These are phyloP conservation scores for Cylindroiulus punctatus DNA, from an alignment of 2,888 invertebrate genomes.

Conservation along the genomic window DNA sequence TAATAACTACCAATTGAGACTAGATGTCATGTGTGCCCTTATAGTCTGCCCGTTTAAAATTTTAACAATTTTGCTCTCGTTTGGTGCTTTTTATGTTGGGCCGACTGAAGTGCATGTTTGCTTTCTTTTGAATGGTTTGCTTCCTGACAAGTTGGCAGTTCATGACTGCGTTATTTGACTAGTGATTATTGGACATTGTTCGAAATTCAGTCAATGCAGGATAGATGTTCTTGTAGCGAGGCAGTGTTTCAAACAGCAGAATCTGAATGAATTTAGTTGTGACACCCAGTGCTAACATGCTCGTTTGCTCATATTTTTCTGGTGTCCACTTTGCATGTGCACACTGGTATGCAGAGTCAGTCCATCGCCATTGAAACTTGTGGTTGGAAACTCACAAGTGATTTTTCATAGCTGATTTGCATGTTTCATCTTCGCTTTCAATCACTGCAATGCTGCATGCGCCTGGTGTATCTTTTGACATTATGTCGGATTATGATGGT, in stretches of 20 bases:
- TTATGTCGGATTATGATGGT: constrained; percentile 54
- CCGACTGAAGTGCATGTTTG: constrained; percentile 55
- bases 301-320: background rate
- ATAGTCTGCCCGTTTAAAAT: constrained; percentile 27
- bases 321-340: constrained; percentile 32
- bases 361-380: background rate
- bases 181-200: background rate
- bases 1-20: background rate
- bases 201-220: background rate
- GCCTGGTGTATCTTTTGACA: constrained; percentile 50
- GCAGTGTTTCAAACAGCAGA: background rate
- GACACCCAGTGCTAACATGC: background rate
- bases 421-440: constrained; percentile 1
- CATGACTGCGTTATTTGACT: background rate
- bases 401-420: background rate
- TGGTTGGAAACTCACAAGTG: background rate
- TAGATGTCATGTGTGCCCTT: no score
- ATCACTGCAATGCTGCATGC: constrained; percentile 9
- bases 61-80: constrained; percentile 40
- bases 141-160: background rate
- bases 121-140: constrained; percentile 49
- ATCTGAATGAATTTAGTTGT: constrained; percentile 9
- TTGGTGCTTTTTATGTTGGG: constrained; percentile 50
- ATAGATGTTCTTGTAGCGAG: background rate
- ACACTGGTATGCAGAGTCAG: background rate